A percentile compares a stretch with the other conserved stretches of the same genome.
phyloP scores from a whole-genome alignment of 2,888 invertebrate species.

The Eristalis arbustorum region DNA sequence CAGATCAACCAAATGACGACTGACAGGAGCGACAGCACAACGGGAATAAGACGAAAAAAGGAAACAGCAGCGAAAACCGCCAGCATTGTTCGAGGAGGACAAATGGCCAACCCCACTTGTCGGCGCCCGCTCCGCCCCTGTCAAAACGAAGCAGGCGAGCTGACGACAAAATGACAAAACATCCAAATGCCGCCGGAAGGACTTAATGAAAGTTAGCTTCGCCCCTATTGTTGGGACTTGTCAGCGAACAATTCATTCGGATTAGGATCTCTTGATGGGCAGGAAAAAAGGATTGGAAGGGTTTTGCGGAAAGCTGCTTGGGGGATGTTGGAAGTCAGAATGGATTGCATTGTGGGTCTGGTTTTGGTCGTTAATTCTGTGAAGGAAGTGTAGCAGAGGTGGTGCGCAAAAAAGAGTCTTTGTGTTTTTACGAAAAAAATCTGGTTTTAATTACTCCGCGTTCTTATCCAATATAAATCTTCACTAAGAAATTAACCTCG shows the following conservation, averaged over 20 bases:
- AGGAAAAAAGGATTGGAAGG: slow-evolving; percentile 44
- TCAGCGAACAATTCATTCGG: slow-evolving; percentile 63
- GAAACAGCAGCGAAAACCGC: not conserved
- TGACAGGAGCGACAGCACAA: not conserved
- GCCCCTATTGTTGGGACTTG: slow-evolving; percentile 48
- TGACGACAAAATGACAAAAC: slow-evolving; percentile 56
- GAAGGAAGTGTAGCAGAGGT: not conserved
- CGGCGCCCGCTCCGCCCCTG: not conserved
- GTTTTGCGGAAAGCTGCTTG: slow-evolving; percentile 14
- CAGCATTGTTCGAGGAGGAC: slow-evolving; percentile 25
- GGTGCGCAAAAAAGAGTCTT: not conserved
- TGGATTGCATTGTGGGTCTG: not conserved
- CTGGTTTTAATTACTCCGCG: not conserved
- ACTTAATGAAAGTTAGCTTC: slow-evolving; percentile 55
- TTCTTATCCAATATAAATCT: too few relatives aligned
- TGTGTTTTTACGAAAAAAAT: not conserved
- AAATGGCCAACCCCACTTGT: slow-evolving; percentile 15
- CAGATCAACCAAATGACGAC: not conserved
- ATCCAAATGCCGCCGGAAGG: slow-evolving; percentile 48
- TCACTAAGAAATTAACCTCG: too few relatives aligned
- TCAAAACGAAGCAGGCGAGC: slow-evolving; percentile 52
- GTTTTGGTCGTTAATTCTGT: not conserved
- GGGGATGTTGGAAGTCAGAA: slow-evolving; percentile 10
- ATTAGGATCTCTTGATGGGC: slow-evolving; percentile 52
- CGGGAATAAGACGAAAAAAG: not conserved